A percentile compares a stretch with the other conserved stretches of the same genome.
phyloP scores from a whole-genome alignment of 92 coral and sea anemone genomes.

The Zoanthus sansibaricus region DNA sequence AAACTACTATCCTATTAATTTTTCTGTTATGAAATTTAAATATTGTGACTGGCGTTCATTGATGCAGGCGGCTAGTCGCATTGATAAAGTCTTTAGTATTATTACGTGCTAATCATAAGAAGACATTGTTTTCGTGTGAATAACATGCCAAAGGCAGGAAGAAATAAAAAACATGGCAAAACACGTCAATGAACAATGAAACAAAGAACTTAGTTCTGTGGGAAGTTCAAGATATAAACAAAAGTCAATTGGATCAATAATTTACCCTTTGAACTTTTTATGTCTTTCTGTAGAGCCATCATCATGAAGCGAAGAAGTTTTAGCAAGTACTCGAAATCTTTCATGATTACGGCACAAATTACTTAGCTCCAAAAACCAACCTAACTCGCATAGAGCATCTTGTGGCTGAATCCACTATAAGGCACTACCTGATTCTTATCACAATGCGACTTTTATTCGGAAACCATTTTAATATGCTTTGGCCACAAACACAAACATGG shows the following conservation, averaged over 20 bases:
- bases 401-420: neutral
- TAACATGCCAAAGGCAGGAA: too few species aligned
- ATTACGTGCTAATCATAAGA: too few species aligned
- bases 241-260: neutral
- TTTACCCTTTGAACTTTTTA: slow-evolving; percentile 14
- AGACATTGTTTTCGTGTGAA: too few species aligned
- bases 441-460: slow-evolving; percentile 29
- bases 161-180: neutral
- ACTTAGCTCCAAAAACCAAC: neutral
- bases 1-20: too few species aligned
- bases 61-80: too few species aligned
- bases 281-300: slow-evolving; percentile 4
- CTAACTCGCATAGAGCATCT: slow-evolving; percentile 13
- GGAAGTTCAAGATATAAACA: neutral
- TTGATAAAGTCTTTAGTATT: too few species aligned
- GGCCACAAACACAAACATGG: slow-evolving; percentile 66
- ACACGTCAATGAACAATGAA: neutral
- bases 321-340: neutral
- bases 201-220: neutral
- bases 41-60: too few species aligned
- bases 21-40: too few species aligned
- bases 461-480: slow-evolving; percentile 64
- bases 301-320: slow-evolving; percentile 36
- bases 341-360: neutral
- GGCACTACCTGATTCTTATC: slow-evolving; percentile 17